Conservation (phyloP, 2,797 vertebrate genomes). For the Smutsia temminckii region DNA sequence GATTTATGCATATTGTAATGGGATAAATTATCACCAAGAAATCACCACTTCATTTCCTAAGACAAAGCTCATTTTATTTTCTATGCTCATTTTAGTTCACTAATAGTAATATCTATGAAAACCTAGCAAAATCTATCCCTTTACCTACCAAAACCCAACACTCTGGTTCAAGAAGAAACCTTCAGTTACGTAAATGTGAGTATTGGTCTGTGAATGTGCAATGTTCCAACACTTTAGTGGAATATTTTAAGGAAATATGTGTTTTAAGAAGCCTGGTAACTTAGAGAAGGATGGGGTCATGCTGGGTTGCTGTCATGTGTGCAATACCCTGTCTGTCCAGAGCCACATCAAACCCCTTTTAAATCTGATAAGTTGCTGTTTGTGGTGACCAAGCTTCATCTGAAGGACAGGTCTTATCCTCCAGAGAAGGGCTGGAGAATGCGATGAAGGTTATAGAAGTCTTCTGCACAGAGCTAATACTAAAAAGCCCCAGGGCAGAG, state of each 20-base stretch:
- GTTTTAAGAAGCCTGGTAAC: not conserved
- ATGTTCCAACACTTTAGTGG: too few relatives aligned
- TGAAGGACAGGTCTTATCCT: not conserved
- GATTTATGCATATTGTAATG: not conserved
- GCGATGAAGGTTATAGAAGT: not conserved
- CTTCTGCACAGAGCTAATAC: not conserved
- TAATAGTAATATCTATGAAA: not conserved
- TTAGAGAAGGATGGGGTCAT: not conserved
- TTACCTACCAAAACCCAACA: not conserved
- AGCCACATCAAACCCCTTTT: not conserved
- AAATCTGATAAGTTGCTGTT: not conserved
- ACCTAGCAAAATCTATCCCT: not conserved
- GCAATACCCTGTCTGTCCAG: not conserved
- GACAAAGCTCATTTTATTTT: not conserved
- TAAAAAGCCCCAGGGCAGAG: not conserved
- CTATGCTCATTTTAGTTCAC: constrained; percentile 1
- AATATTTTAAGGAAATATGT: not conserved
- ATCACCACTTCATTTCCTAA: not conserved
- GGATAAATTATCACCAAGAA: not conserved
- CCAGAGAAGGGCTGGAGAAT: not conserved
- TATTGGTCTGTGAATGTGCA: not conserved
- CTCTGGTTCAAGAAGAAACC: not conserved
- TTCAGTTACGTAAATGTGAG: not conserved
- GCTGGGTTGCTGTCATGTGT: not conserved
- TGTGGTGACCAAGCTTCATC: not conserved